Evolutionary conservation across 2,888 invertebrate genomes (phyloP).

Genomic region (Cosmia trapezina): DNA sequence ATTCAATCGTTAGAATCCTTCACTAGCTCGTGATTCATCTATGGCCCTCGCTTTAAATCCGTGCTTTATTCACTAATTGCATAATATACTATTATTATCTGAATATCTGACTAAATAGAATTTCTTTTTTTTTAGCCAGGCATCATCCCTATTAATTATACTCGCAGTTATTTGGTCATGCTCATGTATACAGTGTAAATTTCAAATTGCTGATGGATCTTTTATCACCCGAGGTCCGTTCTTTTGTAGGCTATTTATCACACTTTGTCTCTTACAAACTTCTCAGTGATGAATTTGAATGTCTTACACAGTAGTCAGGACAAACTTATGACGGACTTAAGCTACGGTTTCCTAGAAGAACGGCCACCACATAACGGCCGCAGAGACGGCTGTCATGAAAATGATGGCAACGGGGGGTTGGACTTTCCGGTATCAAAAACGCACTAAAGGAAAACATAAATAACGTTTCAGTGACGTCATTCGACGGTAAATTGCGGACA

Average conservation of each 20-base stretch:
- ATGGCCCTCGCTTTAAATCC: no score
- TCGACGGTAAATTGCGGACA: background rate
- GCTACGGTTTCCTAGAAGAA: background rate
- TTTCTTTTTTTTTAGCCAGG: no score
- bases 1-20: no score
- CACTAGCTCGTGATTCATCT: no score
- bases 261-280: background rate
- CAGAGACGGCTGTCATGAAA: background rate
- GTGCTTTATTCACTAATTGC: no score
- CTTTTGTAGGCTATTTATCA: background rate
- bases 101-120: no score
- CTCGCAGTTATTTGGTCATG: background rate
- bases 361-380: no score
- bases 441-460: background rate
- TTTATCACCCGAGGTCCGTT: background rate
- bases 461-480: background rate
- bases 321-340: background rate
- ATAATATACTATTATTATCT: no score
- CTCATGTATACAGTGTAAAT: background rate
- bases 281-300: background rate
- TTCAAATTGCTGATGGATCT: background rate
- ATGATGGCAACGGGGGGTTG: background rate
- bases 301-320: background rate
- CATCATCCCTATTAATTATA: background rate
- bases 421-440: background rate